These are phyloP conservation scores for Trichomalopsis sarcophagae DNA, from an alignment of 1,140 invertebrate genomes.

Conservation along the genomic window DNA sequence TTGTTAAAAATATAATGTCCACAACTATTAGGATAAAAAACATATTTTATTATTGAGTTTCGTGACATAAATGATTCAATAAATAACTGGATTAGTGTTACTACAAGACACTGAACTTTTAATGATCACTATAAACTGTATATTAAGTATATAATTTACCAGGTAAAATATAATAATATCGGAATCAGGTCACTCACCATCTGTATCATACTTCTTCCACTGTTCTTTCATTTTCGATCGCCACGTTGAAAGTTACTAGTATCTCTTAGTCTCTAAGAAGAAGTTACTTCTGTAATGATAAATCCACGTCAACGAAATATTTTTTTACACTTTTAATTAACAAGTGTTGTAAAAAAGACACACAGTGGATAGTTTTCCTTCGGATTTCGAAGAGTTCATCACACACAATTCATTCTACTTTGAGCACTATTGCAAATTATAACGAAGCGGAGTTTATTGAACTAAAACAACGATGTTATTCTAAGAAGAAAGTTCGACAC, in stretches of 20 bases:
- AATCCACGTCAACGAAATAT: too few relatives aligned
- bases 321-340: neutral
- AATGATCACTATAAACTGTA: too few relatives aligned
- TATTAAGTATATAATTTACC: too few relatives aligned
- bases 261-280: too few relatives aligned
- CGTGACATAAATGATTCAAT: too few relatives aligned
- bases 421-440: neutral
- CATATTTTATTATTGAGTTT: too few relatives aligned
- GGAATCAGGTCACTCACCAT: conserved; percentile 10
- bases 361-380: neutral
- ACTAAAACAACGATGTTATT: neutral
- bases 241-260: neutral
- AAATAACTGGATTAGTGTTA: too few relatives aligned
- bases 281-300: neutral
- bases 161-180: neutral
- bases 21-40: too few relatives aligned
- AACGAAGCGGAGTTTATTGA: neutral
- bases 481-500: neutral
- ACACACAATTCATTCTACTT: too few relatives aligned
- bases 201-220: conserved; percentile 46
- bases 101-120: too few relatives aligned
- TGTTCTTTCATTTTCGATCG: conserved; percentile 48
- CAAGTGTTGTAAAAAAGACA: neutral
- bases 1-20: too few relatives aligned
- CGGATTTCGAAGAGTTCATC: neutral